A percentile compares a stretch with the other conserved stretches of the same genome.
Conservation (phyloP, 2,797 vertebrate genomes). For the Hoplostethus atlanticus region DNA sequence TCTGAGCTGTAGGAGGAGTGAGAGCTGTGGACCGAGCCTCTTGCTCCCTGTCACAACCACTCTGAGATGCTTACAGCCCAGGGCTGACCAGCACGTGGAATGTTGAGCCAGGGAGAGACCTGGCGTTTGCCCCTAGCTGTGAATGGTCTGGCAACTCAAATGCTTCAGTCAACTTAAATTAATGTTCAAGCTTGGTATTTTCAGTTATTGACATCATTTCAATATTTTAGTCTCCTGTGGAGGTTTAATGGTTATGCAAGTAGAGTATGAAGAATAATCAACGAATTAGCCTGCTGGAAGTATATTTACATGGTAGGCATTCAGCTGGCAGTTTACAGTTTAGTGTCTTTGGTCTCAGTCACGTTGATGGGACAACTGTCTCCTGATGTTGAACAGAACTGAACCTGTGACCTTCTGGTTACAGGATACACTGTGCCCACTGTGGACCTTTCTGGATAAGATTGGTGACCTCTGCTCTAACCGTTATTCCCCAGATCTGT, state of each 20-base stretch:
- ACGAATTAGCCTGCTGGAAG: neutral
- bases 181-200: neutral
- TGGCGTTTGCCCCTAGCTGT: conserved; percentile 22
- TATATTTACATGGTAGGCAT: neutral
- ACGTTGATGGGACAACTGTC: neutral
- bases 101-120: conserved; percentile 9
- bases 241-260: neutral
- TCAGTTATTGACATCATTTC: neutral
- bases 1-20: conserved; percentile 16
- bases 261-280: neutral
- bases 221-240: neutral
- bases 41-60: conserved; percentile 27
- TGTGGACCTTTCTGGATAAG: too few species aligned
- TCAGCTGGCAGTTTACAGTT: neutral
- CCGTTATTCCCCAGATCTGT: neutral
- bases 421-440: neutral
- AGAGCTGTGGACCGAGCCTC: conserved; percentile 11
- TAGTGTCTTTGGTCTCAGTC: neutral
- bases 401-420: neutral
- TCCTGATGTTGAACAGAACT: neutral
- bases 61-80: conserved; percentile 2
- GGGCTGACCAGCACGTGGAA: conserved; percentile 16
- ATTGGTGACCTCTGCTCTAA: too few species aligned
- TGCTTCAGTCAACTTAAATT: conserved; percentile 26
- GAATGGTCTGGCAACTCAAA: conserved; percentile 19